These are phyloP conservation scores for Chrysaora quinquecirrha DNA, from an alignment of 30 jellyfish, hydroid and myxozoan genomes.

Conservation along the genomic window DNA sequence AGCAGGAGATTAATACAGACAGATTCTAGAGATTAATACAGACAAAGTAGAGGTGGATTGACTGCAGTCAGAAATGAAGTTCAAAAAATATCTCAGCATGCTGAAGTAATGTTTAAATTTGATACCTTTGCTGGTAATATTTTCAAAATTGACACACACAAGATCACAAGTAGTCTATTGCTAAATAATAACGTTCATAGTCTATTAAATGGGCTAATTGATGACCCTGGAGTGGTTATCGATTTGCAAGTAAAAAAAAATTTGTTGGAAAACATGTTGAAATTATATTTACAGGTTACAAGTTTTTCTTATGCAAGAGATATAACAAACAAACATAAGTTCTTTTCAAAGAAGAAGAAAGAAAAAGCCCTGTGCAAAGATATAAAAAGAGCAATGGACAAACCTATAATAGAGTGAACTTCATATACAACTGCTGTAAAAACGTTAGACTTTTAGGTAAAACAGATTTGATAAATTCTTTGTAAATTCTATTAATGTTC, in stretches of 20 bases:
- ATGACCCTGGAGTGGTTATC: background rate
- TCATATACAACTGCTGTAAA: too few species aligned
- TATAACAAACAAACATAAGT: background rate
- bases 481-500: conserved; percentile 5
- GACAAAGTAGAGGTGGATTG: conserved; percentile 8
- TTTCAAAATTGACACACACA: conserved; percentile 1
- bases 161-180: background rate
- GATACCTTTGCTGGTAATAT: background rate
- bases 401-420: background rate
- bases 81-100: background rate
- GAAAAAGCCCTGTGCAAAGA: background rate
- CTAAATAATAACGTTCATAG: background rate
- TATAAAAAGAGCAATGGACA: background rate
- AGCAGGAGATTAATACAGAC: too few species aligned
- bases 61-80: conserved; percentile 3
- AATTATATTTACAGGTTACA: background rate
- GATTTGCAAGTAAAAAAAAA: background rate
- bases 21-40: background rate
- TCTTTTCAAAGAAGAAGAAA: background rate
- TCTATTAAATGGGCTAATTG: background rate
- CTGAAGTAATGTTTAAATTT: background rate
- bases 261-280: too few species aligned
- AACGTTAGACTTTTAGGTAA: background rate
- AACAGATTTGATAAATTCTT: background rate
- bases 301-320: conserved; percentile 1